Evolutionary conservation across 2,888 invertebrate genomes (phyloP).

Genomic region (Erannis defoliaria): DNA sequence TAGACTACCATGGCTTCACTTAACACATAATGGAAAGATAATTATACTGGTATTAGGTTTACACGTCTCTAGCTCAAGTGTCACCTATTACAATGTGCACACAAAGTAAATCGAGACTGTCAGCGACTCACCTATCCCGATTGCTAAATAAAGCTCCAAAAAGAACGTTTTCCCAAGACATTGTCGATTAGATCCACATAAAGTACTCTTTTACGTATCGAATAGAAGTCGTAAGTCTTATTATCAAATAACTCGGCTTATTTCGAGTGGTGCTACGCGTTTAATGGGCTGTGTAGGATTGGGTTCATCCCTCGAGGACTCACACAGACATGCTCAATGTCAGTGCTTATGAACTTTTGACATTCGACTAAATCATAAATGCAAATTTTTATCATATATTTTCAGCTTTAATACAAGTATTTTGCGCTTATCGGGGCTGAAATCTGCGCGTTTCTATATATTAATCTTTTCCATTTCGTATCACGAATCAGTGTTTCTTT

Average conservation of each 20-base stretch:
- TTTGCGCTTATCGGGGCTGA: slow-evolving; percentile 18
- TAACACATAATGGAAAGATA: no score
- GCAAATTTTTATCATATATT: slow-evolving; percentile 39
- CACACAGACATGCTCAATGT: slow-evolving; percentile 38
- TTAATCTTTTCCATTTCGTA: slow-evolving; percentile 20
- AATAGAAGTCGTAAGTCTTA: slow-evolving; percentile 24
- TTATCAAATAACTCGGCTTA: slow-evolving; percentile 38
- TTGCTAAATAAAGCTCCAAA: slow-evolving; percentile 14
- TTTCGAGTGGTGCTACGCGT: slow-evolving; percentile 27
- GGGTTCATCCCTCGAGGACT: slow-evolving; percentile 33
- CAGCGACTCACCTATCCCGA: not conserved
- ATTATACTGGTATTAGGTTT: no score
- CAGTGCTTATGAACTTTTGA: slow-evolving; percentile 51
- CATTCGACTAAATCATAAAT: slow-evolving; percentile 47
- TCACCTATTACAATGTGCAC: no score
- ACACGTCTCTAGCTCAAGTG: no score
- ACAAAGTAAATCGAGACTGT: not conserved
- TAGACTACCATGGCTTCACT: no score
- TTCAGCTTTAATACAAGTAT: slow-evolving; percentile 14
- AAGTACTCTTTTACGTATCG: slow-evolving; percentile 27
- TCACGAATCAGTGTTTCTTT: not conserved
- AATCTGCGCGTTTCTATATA: not conserved
- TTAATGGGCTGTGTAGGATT: slow-evolving; percentile 28
- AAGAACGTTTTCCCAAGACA: slow-evolving; percentile 10
- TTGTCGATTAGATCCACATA: slow-evolving; percentile 14